Percentiles rank a stretch among this genome's conserved stretches.
phyloP scores from a whole-genome alignment of 2,113 vertebrate species.

The Myrmecobius fasciatus region DNA sequence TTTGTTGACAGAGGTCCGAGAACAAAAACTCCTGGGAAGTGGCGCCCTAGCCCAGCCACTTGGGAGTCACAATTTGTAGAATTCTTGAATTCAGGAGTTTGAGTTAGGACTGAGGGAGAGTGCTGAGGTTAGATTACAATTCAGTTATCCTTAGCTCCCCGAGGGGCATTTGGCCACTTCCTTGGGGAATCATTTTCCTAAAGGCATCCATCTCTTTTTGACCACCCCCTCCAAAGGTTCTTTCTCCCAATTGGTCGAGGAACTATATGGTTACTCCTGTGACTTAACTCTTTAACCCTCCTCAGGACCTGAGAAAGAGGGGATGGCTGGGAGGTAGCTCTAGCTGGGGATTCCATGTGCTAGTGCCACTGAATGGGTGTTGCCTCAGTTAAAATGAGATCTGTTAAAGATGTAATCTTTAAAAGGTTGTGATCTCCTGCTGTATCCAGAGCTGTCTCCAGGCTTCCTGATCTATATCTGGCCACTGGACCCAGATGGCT shows the following conservation, averaged over 20 bases:
- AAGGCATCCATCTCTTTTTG: background rate
- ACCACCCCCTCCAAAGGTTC: background rate
- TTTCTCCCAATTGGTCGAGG: background rate
- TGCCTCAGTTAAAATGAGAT: no score
- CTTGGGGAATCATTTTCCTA: background rate
- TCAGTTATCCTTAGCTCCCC: background rate
- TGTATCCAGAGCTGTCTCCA: rapidly evolving
- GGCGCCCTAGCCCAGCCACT: background rate
- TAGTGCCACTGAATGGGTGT: no score
- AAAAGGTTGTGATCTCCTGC: no score
- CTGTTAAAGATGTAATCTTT: no score
- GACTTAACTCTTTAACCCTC: background rate
- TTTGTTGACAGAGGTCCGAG: background rate
- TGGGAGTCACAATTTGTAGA: background rate
- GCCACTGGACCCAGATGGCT: no score
- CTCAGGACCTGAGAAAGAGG: background rate
- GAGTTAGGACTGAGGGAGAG: background rate
- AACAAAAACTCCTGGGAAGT: background rate
- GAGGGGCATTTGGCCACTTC: background rate
- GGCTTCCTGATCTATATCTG: no score
- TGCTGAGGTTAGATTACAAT: background rate
- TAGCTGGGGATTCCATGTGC: background rate
- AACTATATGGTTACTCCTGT: background rate
- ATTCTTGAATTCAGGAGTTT: background rate
- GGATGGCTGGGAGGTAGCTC: background rate